Percentiles rank a stretch among this genome's conserved stretches.
Conservation (phyloP, 2,113 vertebrate species). For the Gavialis gangeticus region DNA sequence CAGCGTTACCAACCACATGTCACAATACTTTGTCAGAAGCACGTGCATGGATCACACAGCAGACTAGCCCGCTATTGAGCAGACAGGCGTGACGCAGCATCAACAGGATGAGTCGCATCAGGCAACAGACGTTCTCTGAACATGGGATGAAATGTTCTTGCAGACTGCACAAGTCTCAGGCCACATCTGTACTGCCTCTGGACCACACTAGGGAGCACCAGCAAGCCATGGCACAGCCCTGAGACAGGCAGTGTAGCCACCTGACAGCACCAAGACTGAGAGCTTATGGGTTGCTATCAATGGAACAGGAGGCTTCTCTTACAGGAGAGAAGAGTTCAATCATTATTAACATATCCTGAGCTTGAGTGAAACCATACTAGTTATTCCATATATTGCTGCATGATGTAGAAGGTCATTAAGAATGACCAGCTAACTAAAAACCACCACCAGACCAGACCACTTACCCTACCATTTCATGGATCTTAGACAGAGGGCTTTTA, state of each 20-base stretch:
- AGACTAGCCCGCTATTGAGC: not conserved
- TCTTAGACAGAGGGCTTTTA: not conserved
- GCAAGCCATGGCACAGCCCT: no score
- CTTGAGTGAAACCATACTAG: slow-evolving; percentile 7
- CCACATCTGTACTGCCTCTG: no score
- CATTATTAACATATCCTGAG: not conserved
- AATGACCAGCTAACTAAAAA: not conserved
- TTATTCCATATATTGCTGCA: not conserved
- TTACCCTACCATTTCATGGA: not conserved
- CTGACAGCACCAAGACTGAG: no score
- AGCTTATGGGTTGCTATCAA: no score
- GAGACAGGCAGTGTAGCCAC: no score
- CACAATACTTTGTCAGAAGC: not conserved
- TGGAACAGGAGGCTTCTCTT: not conserved
- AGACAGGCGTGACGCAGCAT: no score
- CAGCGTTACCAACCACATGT: not conserved
- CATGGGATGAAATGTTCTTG: no score
- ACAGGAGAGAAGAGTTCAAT: not conserved
- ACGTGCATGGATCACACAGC: not conserved
- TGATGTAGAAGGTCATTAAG: not conserved
- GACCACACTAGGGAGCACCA: no score
- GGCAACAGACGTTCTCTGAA: no score
- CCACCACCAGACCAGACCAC: not conserved
- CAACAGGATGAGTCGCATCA: no score
- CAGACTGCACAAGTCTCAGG: no score